These are phyloP conservation scores for Linnaemya tessellans DNA, from an alignment of 2,888 invertebrate genomes.

Conservation along the genomic window DNA sequence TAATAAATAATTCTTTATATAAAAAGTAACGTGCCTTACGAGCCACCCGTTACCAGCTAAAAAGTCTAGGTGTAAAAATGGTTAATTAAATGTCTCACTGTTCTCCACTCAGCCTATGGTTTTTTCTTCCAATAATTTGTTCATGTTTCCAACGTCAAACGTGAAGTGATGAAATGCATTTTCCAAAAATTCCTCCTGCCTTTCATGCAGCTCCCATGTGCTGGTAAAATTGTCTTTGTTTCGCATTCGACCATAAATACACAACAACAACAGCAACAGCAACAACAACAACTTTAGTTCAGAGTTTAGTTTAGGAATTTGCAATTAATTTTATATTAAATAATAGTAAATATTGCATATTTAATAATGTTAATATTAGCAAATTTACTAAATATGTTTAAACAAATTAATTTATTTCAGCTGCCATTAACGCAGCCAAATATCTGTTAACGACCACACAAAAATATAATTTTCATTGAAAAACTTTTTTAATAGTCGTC, in stretches of 20 bases:
- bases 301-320: slow-evolving; percentile 52
- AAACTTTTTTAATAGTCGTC: slow-evolving; percentile 41
- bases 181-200: background rate
- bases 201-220: background rate
- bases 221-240: slow-evolving; percentile 2
- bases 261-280: background rate
- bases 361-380: slow-evolving; percentile 50
- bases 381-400: slow-evolving; percentile 29
- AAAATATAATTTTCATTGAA: slow-evolving; percentile 2
- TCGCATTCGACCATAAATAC: background rate
- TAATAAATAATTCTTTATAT: no score
- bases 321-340: slow-evolving; percentile 67
- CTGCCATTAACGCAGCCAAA: slow-evolving; percentile 19
- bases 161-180: background rate
- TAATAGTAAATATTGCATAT: slow-evolving; percentile 54
- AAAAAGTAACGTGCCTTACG: no score
- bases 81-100: background rate
- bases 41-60: no score
- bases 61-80: no score
- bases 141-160: slow-evolving; percentile 3
- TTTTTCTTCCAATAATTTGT: background rate
- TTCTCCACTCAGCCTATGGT: background rate
- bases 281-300: slow-evolving; percentile 2
- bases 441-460: background rate
- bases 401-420: slow-evolving; percentile 62